Evolutionary conservation across 2,888 invertebrate genomes (phyloP).

Genomic region (Leptopilina myrica): DNA sequence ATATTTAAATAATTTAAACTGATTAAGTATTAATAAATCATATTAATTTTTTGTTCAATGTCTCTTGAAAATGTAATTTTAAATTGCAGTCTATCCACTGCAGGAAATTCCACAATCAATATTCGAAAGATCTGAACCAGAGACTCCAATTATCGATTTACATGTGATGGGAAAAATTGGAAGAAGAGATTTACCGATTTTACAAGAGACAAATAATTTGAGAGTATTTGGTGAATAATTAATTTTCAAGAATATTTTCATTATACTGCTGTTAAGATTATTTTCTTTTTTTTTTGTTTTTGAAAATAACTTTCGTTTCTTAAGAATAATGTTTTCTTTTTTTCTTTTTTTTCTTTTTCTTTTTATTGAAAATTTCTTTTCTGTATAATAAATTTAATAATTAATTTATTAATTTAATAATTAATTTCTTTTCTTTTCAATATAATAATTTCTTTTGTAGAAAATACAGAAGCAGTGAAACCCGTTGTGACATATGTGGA

Average conservation of each 20-base stretch:
- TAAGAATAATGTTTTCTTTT: constrained; percentile 15
- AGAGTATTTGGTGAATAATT: constrained; percentile 69
- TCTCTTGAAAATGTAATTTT: constrained; percentile 40
- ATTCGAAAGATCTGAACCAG: constrained; percentile 65
- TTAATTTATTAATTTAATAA: too few relatives aligned
- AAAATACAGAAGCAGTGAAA: constrained; percentile 73
- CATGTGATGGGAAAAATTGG: constrained; percentile 71
- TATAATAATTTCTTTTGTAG: constrained; percentile 56
- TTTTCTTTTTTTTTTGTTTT: too few relatives aligned
- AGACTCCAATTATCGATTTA: constrained; percentile 70
- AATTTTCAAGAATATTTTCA: constrained; percentile 20
- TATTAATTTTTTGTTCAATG: constrained; percentile 28
- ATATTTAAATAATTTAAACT: too few relatives aligned
- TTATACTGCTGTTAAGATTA: too few relatives aligned
- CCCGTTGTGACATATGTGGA: constrained; percentile 68
- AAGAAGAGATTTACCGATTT: constrained; percentile 70
- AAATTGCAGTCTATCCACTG: constrained; percentile 63
- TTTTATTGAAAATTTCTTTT: constrained; percentile 7
- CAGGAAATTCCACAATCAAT: constrained; percentile 65
- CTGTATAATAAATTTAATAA: too few relatives aligned
- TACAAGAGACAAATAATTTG: constrained; percentile 70
- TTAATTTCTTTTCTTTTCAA: background rate
- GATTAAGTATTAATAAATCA: too few relatives aligned
- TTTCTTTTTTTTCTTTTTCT: too few relatives aligned
- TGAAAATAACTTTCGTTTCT: constrained; percentile 7